phyloP scores from a whole-genome alignment of 2,888 invertebrate species.

The Spatulosminthurus flaviceps region DNA sequence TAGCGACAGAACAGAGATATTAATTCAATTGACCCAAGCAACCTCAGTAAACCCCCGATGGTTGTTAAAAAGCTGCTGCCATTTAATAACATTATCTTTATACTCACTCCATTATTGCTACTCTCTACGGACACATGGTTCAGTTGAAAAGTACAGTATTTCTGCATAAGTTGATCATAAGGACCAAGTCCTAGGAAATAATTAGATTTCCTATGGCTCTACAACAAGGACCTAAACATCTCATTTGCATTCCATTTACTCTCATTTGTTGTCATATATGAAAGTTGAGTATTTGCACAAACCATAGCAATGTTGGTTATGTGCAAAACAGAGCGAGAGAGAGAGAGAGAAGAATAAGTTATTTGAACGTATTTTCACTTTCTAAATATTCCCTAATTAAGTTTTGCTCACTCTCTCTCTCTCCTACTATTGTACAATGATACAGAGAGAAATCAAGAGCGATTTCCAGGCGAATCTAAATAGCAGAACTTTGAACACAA shows the following conservation, averaged over 20 bases:
- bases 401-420: no score
- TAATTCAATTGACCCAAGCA: no score
- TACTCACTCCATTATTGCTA: no score
- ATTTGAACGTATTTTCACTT: neutral
- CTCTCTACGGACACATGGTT: no score
- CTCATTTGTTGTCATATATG: neutral
- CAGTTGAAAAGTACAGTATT: no score
- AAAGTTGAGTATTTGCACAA: neutral
- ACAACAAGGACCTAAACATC: neutral
- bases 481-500: neutral
- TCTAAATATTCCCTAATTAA: conserved; percentile 9
- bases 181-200: no score
- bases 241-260: neutral
- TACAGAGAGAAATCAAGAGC: neutral
- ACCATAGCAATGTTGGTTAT: neutral
- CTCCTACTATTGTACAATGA: neutral
- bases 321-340: neutral
- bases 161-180: no score
- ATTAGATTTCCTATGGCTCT: neutral
- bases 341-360: neutral
- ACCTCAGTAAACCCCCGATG: no score
- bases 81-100: no score
- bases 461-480: neutral
- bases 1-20: no score
- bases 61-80: no score